A percentile compares a stretch with the other conserved stretches of the same genome.
phyloP scores from a whole-genome alignment of 92 coral and sea anemone species.

The Micromussa lordhowensis region DNA sequence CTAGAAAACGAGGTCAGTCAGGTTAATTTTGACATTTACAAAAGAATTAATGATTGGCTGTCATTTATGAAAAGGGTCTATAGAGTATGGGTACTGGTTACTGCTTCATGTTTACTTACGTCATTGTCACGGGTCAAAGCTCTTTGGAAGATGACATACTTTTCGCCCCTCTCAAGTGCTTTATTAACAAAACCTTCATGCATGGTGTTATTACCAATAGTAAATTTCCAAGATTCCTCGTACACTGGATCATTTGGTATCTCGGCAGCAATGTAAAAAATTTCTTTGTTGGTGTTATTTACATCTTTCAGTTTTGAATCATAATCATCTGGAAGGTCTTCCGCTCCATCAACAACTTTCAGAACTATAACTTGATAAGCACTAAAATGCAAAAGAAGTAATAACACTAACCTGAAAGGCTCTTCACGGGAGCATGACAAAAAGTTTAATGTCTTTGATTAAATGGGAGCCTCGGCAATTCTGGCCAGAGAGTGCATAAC shows the following conservation, averaged over 20 bases:
- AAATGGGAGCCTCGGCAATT: too few relatives aligned
- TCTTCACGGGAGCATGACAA: too few relatives aligned
- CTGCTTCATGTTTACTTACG: slow-evolving; percentile 14
- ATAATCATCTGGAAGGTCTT: background rate
- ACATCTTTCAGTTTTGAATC: background rate
- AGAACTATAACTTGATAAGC: slow-evolving; percentile 29
- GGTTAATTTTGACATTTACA: too few relatives aligned
- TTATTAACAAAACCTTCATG: slow-evolving; percentile 22
- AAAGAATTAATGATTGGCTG: too few relatives aligned
- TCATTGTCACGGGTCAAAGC: slow-evolving; percentile 9
- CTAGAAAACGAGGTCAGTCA: too few relatives aligned
- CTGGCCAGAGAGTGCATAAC: too few relatives aligned
- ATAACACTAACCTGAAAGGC: background rate
- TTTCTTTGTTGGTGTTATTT: background rate
- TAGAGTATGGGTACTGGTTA: too few relatives aligned
- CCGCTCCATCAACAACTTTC: background rate
- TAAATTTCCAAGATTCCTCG: slow-evolving; percentile 11
- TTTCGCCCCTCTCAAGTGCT: slow-evolving; percentile 10
- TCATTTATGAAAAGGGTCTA: too few relatives aligned
- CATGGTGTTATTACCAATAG: slow-evolving; percentile 40
- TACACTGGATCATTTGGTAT: background rate
- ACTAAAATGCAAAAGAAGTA: background rate
- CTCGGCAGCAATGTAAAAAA: slow-evolving; percentile 25
- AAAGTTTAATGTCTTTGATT: background rate
- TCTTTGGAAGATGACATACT: slow-evolving; percentile 32